Conservation (phyloP, 53 echinoderm and acorn worm genomes). For the Luidia sarsii region DNA sequence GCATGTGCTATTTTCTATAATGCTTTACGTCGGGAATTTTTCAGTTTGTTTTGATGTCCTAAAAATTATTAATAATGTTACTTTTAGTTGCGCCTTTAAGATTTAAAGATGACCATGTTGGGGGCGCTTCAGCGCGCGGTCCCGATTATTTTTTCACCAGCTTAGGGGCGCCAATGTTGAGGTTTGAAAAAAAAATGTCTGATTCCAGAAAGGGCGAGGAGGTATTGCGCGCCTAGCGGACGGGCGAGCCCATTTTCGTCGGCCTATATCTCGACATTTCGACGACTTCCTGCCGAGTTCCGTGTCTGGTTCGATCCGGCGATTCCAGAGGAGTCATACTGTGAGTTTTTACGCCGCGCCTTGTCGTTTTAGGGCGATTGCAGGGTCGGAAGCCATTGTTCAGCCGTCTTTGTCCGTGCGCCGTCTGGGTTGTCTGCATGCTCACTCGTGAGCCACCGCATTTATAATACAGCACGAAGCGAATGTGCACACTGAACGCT, state of each 20-base stretch:
- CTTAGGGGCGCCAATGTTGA: slow-evolving; percentile 10
- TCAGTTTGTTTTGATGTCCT: too few relatives aligned
- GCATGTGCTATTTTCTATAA: too few relatives aligned
- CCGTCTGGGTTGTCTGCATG: slow-evolving; percentile 59
- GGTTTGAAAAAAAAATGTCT: slow-evolving; percentile 68
- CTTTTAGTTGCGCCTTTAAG: slow-evolving; percentile 2
- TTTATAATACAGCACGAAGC: neutral
- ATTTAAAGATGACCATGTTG: slow-evolving; percentile 1
- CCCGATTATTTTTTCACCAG: slow-evolving; percentile 32
- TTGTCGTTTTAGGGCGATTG: slow-evolving; percentile 35
- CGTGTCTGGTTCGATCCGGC: slow-evolving; percentile 42
- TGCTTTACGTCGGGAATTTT: too few relatives aligned
- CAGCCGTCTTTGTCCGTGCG: slow-evolving; percentile 62
- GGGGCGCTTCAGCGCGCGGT: slow-evolving; percentile 13
- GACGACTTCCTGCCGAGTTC: slow-evolving; percentile 6
- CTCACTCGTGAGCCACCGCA: slow-evolving; percentile 3
- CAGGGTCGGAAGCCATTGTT: slow-evolving; percentile 63
- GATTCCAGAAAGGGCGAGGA: slow-evolving; percentile 56
- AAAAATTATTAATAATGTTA: too few relatives aligned
- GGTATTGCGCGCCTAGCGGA: slow-evolving; percentile 41
- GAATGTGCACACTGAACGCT: slow-evolving; percentile 4
- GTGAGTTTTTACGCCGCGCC: slow-evolving; percentile 56
- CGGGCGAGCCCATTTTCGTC: slow-evolving; percentile 29
- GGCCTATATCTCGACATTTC: slow-evolving; percentile 22
- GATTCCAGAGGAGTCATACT: slow-evolving; percentile 44